phyloP scores from a whole-genome alignment of 2,113 vertebrate species.

The Pedetes capensis region DNA sequence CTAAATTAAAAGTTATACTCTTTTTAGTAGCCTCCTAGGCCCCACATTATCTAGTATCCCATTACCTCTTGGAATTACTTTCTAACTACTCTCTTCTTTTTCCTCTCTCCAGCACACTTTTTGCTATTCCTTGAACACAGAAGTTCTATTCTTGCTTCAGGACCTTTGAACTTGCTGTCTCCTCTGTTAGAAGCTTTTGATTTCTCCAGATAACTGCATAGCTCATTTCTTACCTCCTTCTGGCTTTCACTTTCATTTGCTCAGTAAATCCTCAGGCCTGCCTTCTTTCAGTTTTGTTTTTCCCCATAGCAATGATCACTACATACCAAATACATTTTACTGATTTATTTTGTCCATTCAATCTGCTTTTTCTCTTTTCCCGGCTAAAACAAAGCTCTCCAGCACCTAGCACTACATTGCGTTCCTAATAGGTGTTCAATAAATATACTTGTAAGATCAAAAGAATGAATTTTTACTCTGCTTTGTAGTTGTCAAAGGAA shows the following conservation, averaged over 20 bases:
- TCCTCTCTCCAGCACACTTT: not conserved
- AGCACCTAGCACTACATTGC: not conserved
- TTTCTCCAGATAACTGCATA: not conserved
- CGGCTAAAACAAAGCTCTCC: not conserved
- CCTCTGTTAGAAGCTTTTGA: not conserved
- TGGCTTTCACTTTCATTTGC: not conserved
- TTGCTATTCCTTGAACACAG: not conserved
- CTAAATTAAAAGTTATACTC: not conserved
- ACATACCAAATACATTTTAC: not conserved
- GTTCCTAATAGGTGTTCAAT: not conserved
- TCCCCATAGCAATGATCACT: not conserved
- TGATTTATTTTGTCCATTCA: conserved; percentile 3
- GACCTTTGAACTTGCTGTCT: conserved; percentile 6
- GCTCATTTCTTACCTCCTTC: not conserved
- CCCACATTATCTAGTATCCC: not conserved
- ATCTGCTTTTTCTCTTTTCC: not conserved
- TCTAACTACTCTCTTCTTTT: not conserved
- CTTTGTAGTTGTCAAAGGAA: conserved; percentile 16
- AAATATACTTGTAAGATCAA: not conserved
- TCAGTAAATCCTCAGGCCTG: not conserved
- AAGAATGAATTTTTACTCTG: not conserved
- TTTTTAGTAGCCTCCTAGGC: not conserved
- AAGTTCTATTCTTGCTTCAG: not conserved
- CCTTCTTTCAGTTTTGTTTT: conserved; percentile 23
- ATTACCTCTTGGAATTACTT: not conserved